A percentile compares a stretch with the other conserved stretches of the same genome.
These are phyloP conservation scores for Paedocypris micromegethes DNA, from an alignment of 2,797 vertebrate genomes.

Conservation along the genomic window DNA sequence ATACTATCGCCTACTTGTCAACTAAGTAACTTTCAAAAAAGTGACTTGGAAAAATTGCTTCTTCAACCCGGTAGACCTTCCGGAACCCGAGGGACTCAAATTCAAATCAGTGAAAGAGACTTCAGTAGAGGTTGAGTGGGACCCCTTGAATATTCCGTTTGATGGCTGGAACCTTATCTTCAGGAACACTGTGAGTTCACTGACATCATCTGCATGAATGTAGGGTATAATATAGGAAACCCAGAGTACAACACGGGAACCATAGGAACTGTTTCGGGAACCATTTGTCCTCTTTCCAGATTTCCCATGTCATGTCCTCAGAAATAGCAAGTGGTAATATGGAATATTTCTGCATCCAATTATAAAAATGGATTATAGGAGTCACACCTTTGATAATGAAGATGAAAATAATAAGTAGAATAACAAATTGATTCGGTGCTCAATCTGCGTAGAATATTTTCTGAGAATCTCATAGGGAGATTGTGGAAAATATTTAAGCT, in stretches of 20 bases:
- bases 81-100: conserved; percentile 89
- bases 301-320: too few relatives aligned
- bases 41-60: neutral
- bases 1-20: conserved; percentile 6
- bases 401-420: too few relatives aligned
- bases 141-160: conserved; percentile 87
- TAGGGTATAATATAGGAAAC: neutral
- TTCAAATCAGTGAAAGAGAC: conserved; percentile 94
- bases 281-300: conserved; percentile 39
- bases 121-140: conserved; percentile 93
- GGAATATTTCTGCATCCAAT: too few relatives aligned
- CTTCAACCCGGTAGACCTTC: conserved; percentile 72
- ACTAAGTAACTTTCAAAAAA: neutral
- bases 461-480: conserved; percentile 36
- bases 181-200: conserved; percentile 79
- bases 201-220: conserved; percentile 12
- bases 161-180: conserved; percentile 97
- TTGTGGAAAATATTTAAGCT: conserved; percentile 53
- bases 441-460: neutral
- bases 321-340: too few relatives aligned
- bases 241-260: too few relatives aligned
- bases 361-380: too few relatives aligned
- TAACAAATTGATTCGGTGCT: too few relatives aligned
- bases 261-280: conserved; percentile 31
- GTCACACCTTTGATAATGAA: too few relatives aligned